Conservation (phyloP, 1,140 invertebrate species). For the Drosophila yakuba region DNA sequence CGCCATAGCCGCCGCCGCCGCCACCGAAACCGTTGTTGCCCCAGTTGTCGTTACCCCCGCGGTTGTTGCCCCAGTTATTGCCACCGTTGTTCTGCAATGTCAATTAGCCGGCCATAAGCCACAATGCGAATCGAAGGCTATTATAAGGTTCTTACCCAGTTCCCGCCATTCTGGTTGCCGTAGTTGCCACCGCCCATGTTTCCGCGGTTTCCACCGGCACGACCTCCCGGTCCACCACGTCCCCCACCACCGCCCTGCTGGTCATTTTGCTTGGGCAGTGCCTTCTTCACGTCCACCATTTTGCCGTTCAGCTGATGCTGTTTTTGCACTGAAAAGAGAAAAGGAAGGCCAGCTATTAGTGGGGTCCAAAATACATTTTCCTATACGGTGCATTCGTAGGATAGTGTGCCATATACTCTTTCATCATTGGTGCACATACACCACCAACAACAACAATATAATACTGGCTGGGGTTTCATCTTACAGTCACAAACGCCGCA, state of each 20-base stretch:
- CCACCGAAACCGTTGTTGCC: conserved; percentile 87
- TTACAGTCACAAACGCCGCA: conserved; percentile 83
- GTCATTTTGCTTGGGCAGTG: conserved; percentile 89
- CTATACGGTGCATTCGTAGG: neutral
- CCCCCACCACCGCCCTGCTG: conserved; percentile 85
- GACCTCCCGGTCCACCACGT: conserved; percentile 63
- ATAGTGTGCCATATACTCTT: conserved; percentile 70
- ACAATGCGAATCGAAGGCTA: conserved; percentile 27
- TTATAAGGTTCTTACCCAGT: conserved; percentile 86
- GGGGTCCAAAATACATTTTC: neutral
- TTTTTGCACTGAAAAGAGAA: conserved; percentile 87
- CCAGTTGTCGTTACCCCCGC: conserved; percentile 87
- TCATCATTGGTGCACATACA: conserved; percentile 60
- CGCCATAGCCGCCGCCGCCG: conserved; percentile 68
- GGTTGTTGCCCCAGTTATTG: conserved; percentile 89
- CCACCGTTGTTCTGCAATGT: conserved; percentile 86
- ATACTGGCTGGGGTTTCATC: conserved; percentile 58
- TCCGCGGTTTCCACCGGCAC: conserved; percentile 61
- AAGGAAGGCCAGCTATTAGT: conserved; percentile 34
- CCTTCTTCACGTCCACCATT: conserved; percentile 93
- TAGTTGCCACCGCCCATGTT: conserved; percentile 82
- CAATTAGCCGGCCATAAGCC: neutral
- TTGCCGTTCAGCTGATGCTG: conserved; percentile 91
- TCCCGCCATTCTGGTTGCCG: conserved; percentile 84
- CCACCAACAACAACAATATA: conserved; percentile 72